Evolutionary conservation across 2,113 vertebrate species (phyloP), one percentile per base, ranked within the genome.

Genomic region (Melanocharis versteri): DNA sequence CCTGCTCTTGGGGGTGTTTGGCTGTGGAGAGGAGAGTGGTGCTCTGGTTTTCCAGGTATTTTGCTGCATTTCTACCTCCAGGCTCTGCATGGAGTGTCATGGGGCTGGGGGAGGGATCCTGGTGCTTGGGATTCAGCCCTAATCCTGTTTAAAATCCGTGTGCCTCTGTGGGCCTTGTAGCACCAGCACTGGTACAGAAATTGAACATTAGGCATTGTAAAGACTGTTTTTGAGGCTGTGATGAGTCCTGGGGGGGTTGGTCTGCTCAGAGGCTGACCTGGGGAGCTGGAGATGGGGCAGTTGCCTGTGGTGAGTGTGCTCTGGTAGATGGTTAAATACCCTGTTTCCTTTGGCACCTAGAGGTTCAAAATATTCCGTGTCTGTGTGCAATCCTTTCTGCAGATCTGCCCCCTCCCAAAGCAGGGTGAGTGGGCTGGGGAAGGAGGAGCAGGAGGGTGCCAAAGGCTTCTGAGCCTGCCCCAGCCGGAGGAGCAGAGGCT

Each of bases 1-100:
- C 4, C 9, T 58, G 9, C 0, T 0, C 0, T 0, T 28, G 2
- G 13, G 7, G 44, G 3, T 10, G 10, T 45, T 84, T 53, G 76
- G 7, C 13, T 69, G 62, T 28, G 84, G 61, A 13, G 64, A 61
- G 39, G 31, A n/a, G 47, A 53, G 10, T 39, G 37, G 1, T 79
- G 30, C 21, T 83, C 21, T 60, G 30, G 2, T 72, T 83, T 89
- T 3, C 3, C 14, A 33, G 40, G 47, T 62, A 20, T 45, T 54
- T 75, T 71, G 26, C 15, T 73, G 31, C 4, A 13, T 7, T 83
- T 13, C 19, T 70, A 22, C 20, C 11, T 73, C 37, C 47, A 42
- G 35, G 26, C 15, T 77, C 16, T 83, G 27, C 1, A 15, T 39
- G 64, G 21, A 48, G 15, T 17, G 37, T 37, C 2, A 2, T 23